Base-by-base conservation (phyloP, 2,888 invertebrate genomes). In the Trissoscelio sp. region DNA sequence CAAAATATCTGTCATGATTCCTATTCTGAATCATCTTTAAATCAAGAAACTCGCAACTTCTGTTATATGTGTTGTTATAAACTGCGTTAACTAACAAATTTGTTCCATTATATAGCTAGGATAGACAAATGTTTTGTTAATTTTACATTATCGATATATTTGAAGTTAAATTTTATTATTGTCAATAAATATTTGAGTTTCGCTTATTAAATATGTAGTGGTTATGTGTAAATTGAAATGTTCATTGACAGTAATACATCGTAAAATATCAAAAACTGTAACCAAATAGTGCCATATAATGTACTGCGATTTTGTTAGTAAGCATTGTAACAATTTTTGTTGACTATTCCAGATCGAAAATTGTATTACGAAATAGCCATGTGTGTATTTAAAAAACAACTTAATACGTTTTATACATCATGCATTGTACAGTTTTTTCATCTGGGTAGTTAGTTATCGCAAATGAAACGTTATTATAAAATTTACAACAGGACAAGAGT, bases 241-340 rank as follows among this genome's bases (percentile, higher is more conserved):
- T 55, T 31, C n/a, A 55, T 67, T 67, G 55, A 31, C 55, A 42
- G 20, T 51, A 20, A 12, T 22, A 20, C 9, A 9, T 28, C n/a
- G 24, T 55, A 57, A 57, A 20, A 6, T 67, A 55, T 67, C 42
- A 28, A 67, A 48, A 60, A 60, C 9, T 66, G 57, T 75, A 75
- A 75, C 66, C 44, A 66, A 75, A 75, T 66, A 48, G 74, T 75
- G 74, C 66, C 74, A 75, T 74, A 57, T 74, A 74, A 74, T 64
- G n/a, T 64, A 64, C 12, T 28, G 31, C 20, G 20, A 55, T 57
- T 55, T 9, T 39, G 57, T 57, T 28, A 44, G 6, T 28, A 22
- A 24, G 24, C 24, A 24, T 51, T 6, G 34, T 39, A 64, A 64
- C 12, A 46, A 4, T n/a, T 62, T 44, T 31, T 46, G 31, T 46